Base-by-base conservation (phyloP, 2,113 vertebrate genomes). In the Pomatorhinus ruficollis region DNA sequence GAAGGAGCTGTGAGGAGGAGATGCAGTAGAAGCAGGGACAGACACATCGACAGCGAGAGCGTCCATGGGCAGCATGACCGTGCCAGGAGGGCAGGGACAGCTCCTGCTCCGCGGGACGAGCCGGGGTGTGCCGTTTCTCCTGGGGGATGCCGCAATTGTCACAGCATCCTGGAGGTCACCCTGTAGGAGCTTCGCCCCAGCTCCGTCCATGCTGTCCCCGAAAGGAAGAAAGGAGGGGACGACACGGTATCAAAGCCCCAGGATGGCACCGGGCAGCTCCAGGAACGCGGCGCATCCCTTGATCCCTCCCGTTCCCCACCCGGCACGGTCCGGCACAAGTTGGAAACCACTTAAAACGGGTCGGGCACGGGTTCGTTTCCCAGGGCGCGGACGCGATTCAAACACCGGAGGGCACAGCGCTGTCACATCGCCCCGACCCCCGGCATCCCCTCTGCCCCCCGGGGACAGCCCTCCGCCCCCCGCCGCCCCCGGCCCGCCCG, bases 401-500 rank as follows among this genome's bases (percentile, higher is more conserved):
- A 21, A 21, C 10, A n/a, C 1, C 54, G 74, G 20, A 25, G 65
- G 45, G 22, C 42, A 66, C 22, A 3, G 63, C 59, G 17, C 35
- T 4, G 12, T 6, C 17, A 2, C 11, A 3, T 44, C 5, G 1
- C n/a, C 31, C 68, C 9, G 14, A 22, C 4, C 28, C 76, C 81
- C 9, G 2, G 63, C 57, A 49, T 66, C 54, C 77, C 84, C 17
- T 5, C 5, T 0, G 6, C 22, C 13, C 15, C 50, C 25, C 9
- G 40, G 25, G 40, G 9, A 11, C 66, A 61, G 39, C 50, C 60
- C n/a, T 8, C 33, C 12, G 12, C 15, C 44, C 77, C 59, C 76
- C 22, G 28, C 15, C 28, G 45, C 45, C 47, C 45, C 70, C 53
- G 23, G 70, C 52, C 77, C 77, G 50, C 21, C 57, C 56, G 44